These are phyloP conservation scores for Amorpha juglandis DNA, from an alignment of 2,888 invertebrate species.

Conservation along the genomic window DNA sequence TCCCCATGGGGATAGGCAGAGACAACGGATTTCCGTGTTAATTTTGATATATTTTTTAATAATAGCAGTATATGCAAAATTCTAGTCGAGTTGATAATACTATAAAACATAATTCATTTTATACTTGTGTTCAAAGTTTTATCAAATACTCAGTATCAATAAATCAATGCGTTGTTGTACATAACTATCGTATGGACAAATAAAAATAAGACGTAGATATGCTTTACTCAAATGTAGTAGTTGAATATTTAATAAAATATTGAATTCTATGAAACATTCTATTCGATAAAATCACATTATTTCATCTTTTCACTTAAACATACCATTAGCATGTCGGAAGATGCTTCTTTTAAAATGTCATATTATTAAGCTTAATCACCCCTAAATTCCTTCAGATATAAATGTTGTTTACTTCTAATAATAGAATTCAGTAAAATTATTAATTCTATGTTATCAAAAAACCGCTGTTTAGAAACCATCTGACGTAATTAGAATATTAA, in stretches of 20 bases:
- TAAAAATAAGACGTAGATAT: background rate
- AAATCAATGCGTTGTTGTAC: background rate
- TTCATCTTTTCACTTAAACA: conserved; percentile 37
- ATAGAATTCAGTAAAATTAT: background rate
- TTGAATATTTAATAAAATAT: conserved; percentile 44
- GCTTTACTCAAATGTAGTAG: background rate
- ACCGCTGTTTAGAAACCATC: background rate
- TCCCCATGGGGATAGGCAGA: no score
- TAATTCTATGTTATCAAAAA: background rate
- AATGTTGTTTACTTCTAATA: conserved; percentile 19
- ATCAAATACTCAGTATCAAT: background rate
- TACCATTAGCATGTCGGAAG: conserved; percentile 33
- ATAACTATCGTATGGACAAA: background rate
- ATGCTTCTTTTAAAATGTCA: conserved; percentile 30
- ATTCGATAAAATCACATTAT: conserved; percentile 32
- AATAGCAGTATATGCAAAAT: no score
- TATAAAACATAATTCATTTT: no score
- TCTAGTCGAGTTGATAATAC: no score
- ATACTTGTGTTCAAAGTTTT: background rate
- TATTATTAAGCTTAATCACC: conserved; percentile 13
- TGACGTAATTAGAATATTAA: background rate
- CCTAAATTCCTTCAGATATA: background rate
- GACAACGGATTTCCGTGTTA: no score
- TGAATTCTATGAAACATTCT: conserved; percentile 58
- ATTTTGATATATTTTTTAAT: no score